phyloP scores from a whole-genome alignment of 2,113 vertebrate species.

The human (Homo sapiens) region GRCh38 chr1:201353501-201354000 shows the following conservation, averaged over 20 bases:
- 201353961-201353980: neutral
- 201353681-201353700: neutral
- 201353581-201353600: slow-evolving; percentile 47
- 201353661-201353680: neutral
- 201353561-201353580: slow-evolving; percentile 36
- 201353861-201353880: too few relatives aligned
- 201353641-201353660: neutral
- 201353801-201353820: neutral
- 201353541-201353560: slow-evolving; percentile 26
- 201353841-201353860: neutral
- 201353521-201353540: neutral
- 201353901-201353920: neutral
- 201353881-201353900: neutral
- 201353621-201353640: neutral
- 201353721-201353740: neutral
- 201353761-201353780: neutral
- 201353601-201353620: slow-evolving; percentile 28
- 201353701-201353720: neutral
- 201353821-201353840: neutral
- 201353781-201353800: neutral
- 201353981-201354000: neutral
- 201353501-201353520: neutral
- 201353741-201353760: neutral
- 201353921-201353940: neutral
- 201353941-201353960: neutral